Evolutionary conservation across 1,140 invertebrate genomes (phyloP).

Genomic region (Mylabris phalerata): DNA sequence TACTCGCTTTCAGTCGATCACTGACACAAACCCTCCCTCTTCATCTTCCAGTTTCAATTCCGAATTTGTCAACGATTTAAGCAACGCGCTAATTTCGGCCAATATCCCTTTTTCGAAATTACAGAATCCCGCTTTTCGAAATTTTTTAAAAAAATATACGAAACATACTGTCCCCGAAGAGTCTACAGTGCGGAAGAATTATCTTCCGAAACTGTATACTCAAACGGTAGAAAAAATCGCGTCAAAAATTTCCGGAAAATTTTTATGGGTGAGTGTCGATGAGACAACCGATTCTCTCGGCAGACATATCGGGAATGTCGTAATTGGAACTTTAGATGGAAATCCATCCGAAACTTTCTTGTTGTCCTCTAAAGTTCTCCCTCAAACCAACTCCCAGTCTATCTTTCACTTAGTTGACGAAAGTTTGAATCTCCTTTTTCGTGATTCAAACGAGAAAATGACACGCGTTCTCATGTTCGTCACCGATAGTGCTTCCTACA

Average conservation of each 20-base stretch:
- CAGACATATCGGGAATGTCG: not conserved
- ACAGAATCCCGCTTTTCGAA: not conserved
- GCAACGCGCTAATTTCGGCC: constrained; percentile 4
- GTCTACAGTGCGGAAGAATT: constrained; percentile 15
- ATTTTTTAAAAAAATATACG: constrained; percentile 11
- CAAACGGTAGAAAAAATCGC: not conserved
- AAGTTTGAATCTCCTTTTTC: no score
- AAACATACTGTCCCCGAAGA: not conserved
- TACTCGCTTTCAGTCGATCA: no score
- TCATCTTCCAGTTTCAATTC: no score
- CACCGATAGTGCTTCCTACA: constrained; percentile 35
- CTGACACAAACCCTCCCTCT: no score
- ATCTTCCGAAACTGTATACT: constrained; percentile 7
- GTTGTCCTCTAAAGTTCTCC: no score
- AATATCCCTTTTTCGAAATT: constrained; percentile 9
- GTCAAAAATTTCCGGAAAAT: not conserved
- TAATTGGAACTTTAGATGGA: not conserved
- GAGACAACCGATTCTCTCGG: constrained; percentile 6
- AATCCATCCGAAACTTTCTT: not conserved
- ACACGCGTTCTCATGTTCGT: constrained; percentile 8
- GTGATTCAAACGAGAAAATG: no score
- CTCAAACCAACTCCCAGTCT: no score
- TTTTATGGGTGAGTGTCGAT: constrained; percentile 2
- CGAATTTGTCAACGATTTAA: not conserved
- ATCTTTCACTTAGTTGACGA: no score